These are phyloP conservation scores for Limosa lapponica DNA, from an alignment of 2,797 vertebrate species.

Conservation along the genomic window DNA sequence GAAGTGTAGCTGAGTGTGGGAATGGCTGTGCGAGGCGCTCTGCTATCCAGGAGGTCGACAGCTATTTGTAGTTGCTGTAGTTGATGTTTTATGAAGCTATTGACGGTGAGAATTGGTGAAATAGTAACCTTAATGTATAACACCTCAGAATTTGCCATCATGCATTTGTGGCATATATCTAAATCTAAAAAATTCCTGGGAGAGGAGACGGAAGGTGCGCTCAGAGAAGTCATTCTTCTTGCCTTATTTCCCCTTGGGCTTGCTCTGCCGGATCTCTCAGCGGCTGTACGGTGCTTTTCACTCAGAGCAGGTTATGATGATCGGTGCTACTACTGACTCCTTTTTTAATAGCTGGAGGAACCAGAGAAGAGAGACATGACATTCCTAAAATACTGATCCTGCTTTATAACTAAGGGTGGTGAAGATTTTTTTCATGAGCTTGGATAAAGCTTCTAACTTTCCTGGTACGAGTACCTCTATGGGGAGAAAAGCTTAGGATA, in stretches of 20 bases:
- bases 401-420: background rate
- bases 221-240: background rate
- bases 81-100: background rate
- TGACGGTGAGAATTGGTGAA: background rate
- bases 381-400: background rate
- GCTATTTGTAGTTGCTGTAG: background rate
- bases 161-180: background rate
- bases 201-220: background rate
- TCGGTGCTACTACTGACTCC: background rate
- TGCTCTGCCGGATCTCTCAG: background rate
- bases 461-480: background rate
- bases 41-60: background rate
- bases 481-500: background rate
- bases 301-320: background rate
- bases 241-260: background rate
- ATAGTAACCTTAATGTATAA: no score
- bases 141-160: background rate
- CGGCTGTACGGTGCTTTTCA: background rate
- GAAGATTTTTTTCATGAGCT: background rate
- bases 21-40: background rate
- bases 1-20: accelerated
- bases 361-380: background rate
- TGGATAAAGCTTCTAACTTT: background rate
- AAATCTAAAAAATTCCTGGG: background rate
- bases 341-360: background rate